Percentiles rank a stretch among this genome's conserved stretches.
These are phyloP conservation scores for Oenanthe oenanthe DNA, from an alignment of 2,113 vertebrate genomes.

Conservation along the genomic window DNA sequence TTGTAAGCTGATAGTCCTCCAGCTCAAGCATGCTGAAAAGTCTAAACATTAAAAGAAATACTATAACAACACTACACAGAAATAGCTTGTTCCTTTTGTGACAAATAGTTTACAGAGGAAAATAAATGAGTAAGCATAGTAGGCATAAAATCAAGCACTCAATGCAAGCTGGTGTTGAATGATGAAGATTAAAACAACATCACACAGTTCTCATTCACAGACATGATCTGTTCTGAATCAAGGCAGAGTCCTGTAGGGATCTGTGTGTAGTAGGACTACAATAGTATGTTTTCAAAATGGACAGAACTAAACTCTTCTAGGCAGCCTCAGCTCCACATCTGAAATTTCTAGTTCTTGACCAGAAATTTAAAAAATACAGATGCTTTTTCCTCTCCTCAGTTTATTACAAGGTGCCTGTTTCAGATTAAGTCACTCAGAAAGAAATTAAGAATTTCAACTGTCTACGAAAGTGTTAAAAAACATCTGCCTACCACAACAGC, in stretches of 20 bases:
- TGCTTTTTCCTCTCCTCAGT: neutral
- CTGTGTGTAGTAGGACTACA: neutral
- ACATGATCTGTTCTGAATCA: neutral
- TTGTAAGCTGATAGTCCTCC: neutral
- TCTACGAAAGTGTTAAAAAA: conserved; percentile 4
- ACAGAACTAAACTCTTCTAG: neutral
- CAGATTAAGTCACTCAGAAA: neutral
- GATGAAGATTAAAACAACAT: neutral
- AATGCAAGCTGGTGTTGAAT: neutral
- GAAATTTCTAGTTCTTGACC: neutral
- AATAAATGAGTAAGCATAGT: conserved; percentile 13
- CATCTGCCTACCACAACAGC: neutral
- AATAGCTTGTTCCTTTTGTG: neutral
- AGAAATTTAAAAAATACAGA: neutral
- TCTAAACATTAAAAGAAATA: neutral
- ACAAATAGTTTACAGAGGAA: neutral
- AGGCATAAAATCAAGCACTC: conserved; percentile 22
- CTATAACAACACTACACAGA: neutral
- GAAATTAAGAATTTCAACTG: conserved; percentile 9
- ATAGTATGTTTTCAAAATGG: neutral
- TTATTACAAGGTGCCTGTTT: conserved; percentile 24
- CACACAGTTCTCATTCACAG: neutral
- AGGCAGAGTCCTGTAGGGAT: neutral
- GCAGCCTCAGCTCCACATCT: neutral
- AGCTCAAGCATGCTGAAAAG: neutral